phyloP scores from a whole-genome alignment of 2,888 invertebrate genomes.

The Amphipyra tragopoginis region DNA sequence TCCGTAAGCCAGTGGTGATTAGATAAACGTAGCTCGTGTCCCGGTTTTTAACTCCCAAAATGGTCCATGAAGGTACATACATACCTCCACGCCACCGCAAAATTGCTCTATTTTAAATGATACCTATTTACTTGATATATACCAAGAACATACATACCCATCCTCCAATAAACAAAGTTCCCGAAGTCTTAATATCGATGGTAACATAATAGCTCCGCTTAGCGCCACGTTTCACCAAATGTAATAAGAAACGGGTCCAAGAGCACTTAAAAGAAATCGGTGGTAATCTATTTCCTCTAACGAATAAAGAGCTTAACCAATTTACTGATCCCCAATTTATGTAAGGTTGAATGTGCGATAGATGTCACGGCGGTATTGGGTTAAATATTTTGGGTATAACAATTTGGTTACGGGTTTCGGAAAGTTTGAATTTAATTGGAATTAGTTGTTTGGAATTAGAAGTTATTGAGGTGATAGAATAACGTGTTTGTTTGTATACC shows the following conservation, averaged over 20 bases:
- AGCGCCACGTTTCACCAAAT: conserved; percentile 59
- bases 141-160: conserved; percentile 14
- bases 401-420: conserved; percentile 3
- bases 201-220: conserved; percentile 55
- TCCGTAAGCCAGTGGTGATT: too few relatives aligned
- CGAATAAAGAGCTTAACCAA: conserved; percentile 77
- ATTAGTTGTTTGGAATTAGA: conserved; percentile 8
- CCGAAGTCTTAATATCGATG: conserved; percentile 47
- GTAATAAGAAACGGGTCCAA: conserved; percentile 68
- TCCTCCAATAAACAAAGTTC: conserved; percentile 31
- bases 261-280: conserved; percentile 75
- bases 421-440: conserved; percentile 30
- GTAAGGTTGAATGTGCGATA: conserved; percentile 54
- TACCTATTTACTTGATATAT: conserved; percentile 2
- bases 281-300: conserved; percentile 77
- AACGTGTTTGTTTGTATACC: neutral
- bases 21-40: too few relatives aligned
- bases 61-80: too few relatives aligned
- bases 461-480: conserved; percentile 17
- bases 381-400: conserved; percentile 30
- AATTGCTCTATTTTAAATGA: neutral
- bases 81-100: too few relatives aligned
- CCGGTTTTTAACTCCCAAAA: too few relatives aligned
- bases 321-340: conserved; percentile 77
- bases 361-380: conserved; percentile 44